Evolutionary conservation across 2,113 vertebrate genomes (phyloP).

Genomic region (Prinia subflava): DNA sequence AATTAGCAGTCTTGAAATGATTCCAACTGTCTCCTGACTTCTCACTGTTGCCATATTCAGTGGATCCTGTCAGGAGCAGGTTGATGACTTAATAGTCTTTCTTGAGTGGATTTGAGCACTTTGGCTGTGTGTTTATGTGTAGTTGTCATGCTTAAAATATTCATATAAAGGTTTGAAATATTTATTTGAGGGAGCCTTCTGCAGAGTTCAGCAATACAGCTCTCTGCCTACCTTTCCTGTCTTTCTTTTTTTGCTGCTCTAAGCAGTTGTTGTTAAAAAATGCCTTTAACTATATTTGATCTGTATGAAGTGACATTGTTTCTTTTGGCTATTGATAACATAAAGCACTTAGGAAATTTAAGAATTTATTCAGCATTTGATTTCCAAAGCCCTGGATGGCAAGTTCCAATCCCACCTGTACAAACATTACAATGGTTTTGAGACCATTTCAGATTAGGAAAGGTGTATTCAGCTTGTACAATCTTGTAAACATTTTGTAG

Average conservation of each 20-base stretch:
- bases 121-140: constrained; percentile 97
- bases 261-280: constrained; percentile 71
- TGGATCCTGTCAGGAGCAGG: constrained; percentile 91
- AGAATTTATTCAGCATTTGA: constrained; percentile 15
- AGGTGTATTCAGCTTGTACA: constrained; percentile 34
- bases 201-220: constrained; percentile 75
- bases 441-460: constrained; percentile 20
- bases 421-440: constrained; percentile 37
- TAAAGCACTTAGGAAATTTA: constrained; percentile 54
- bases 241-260: constrained; percentile 61
- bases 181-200: constrained; percentile 88
- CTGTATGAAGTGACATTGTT: constrained; percentile 44
- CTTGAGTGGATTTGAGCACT: constrained; percentile 98
- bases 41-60: constrained; percentile 89
- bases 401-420: constrained; percentile 15
- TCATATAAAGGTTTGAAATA: constrained; percentile 98
- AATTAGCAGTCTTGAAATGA: constrained; percentile 98
- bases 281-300: constrained; percentile 62
- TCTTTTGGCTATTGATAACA: constrained; percentile 56
- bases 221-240: constrained; percentile 58
- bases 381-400: not conserved
- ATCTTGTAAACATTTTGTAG: constrained; percentile 45
- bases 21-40: constrained; percentile 90
- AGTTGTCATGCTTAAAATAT: constrained; percentile 98
- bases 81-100: constrained; percentile 99